Conservation (phyloP, 2,113 vertebrate genomes). For the Trematomus loennbergii region DNA sequence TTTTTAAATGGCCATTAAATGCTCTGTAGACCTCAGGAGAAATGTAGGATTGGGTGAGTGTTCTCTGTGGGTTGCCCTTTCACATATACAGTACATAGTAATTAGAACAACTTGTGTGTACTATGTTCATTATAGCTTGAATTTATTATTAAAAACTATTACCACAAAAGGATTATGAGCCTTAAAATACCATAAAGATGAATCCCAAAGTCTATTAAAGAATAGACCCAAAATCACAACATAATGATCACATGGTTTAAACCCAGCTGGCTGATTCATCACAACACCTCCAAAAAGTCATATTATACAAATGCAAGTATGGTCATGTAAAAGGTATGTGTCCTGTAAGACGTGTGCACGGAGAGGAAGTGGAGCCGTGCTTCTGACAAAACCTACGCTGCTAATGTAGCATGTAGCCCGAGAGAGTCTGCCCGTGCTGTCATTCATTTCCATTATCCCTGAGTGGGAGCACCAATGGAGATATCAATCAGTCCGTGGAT, state of each 20-base stretch:
- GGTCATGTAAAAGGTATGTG: conserved; percentile 35
- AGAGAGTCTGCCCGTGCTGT: conserved; percentile 42
- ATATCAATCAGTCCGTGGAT: conserved; percentile 75
- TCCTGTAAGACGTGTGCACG: conserved; percentile 34
- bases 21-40: no score
- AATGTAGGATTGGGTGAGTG: no score
- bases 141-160: neutral
- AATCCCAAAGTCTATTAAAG: conserved; percentile 12
- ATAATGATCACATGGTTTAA: conserved; percentile 24
- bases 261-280: conserved; percentile 18
- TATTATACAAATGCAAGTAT: conserved; percentile 13
- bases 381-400: conserved; percentile 47
- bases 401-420: conserved; percentile 70
- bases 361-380: conserved; percentile 42
- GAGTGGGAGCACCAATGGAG: conserved; percentile 63
- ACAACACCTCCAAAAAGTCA: conserved; percentile 4
- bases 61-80: no score
- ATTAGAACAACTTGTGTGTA: no score
- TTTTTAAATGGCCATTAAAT: neutral
- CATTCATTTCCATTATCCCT: conserved; percentile 70
- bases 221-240: neutral
- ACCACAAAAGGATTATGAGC: neutral
- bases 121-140: no score
- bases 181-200: neutral
- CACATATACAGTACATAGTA: no score